Evolutionary conservation across 2,113 vertebrate genomes (phyloP).

Genomic region (Loxodonta africana): DNA sequence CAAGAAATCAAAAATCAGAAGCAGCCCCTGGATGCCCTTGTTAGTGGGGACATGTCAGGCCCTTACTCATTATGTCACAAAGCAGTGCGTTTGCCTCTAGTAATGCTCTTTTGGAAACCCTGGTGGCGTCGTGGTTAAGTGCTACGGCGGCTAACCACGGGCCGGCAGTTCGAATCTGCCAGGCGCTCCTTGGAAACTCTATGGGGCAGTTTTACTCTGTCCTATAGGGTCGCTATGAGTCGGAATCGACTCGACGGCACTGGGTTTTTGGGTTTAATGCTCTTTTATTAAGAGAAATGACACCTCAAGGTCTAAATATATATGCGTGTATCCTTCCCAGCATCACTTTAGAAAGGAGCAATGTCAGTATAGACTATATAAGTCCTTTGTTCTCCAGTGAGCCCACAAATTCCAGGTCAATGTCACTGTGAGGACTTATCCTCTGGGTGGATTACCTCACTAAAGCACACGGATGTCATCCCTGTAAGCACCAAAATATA

Average conservation of each 20-base stretch:
- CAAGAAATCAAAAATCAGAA: slow-evolving; percentile 73
- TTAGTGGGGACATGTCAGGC: slow-evolving; percentile 39
- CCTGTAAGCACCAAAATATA: background rate
- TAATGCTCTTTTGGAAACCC: background rate
- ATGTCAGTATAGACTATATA: background rate
- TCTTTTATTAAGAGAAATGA: slow-evolving; percentile 52
- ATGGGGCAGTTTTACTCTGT: too few species aligned
- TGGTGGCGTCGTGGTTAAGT: too few species aligned
- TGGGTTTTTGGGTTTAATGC: background rate
- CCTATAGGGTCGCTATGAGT: too few species aligned
- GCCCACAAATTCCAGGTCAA: background rate
- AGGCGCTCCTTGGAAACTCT: too few species aligned
- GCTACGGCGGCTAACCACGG: too few species aligned
- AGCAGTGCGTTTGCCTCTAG: background rate
- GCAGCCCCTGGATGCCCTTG: slow-evolving; percentile 14
- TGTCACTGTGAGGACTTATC: background rate
- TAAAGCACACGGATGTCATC: background rate
- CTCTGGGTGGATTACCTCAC: background rate
- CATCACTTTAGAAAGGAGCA: slow-evolving; percentile 21
- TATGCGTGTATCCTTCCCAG: background rate
- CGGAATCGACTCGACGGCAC: too few species aligned
- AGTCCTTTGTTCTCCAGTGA: background rate
- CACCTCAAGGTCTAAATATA: background rate
- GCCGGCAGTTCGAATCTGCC: too few species aligned
- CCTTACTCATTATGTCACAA: slow-evolving; percentile 40